These are phyloP conservation scores for Clusia tigrina DNA, from an alignment of 2,888 invertebrate genomes.

Conservation along the genomic window DNA sequence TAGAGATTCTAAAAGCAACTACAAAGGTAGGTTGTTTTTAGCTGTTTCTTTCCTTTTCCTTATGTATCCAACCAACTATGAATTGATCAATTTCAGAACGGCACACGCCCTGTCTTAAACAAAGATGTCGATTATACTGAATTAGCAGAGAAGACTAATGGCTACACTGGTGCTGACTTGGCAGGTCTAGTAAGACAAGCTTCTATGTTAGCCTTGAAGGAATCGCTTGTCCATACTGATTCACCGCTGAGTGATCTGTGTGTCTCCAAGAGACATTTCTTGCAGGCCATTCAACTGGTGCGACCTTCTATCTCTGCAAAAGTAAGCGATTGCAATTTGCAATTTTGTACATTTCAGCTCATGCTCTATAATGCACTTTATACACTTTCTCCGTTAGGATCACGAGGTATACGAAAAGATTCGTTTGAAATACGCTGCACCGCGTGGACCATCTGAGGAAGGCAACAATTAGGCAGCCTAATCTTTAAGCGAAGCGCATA, in stretches of 20 bases:
- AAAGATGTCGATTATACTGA: slow-evolving; percentile 78
- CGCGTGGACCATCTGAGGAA: slow-evolving; percentile 45
- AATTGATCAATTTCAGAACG: slow-evolving; percentile 68
- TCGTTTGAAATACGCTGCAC: slow-evolving; percentile 71
- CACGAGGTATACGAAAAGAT: slow-evolving; percentile 79
- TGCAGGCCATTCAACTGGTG: slow-evolving; percentile 78
- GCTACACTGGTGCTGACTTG: slow-evolving; percentile 94
- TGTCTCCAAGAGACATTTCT: slow-evolving; percentile 77
- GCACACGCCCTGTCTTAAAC: slow-evolving; percentile 79
- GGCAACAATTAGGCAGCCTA: slow-evolving; percentile 28
- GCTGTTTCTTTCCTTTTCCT: slow-evolving; percentile 13
- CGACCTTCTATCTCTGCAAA: slow-evolving; percentile 86
- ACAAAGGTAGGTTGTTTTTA: slow-evolving; percentile 73
- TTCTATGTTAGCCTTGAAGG: slow-evolving; percentile 80
- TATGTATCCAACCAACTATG: background rate
- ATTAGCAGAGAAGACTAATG: slow-evolving; percentile 75
- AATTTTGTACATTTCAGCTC: too few species aligned
- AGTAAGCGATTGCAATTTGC: slow-evolving; percentile 59
- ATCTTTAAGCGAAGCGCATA: slow-evolving; percentile 28
- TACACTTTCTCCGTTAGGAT: slow-evolving; percentile 67
- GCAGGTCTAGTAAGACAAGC: slow-evolving; percentile 90
- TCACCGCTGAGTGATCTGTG: slow-evolving; percentile 66
- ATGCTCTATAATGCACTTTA: slow-evolving; percentile 18
- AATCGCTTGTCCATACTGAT: slow-evolving; percentile 71
- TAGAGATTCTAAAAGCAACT: slow-evolving; percentile 86